Base-by-base conservation (phyloP, 2,888 invertebrate species). In the Hirtodrosophila duncani region DNA sequence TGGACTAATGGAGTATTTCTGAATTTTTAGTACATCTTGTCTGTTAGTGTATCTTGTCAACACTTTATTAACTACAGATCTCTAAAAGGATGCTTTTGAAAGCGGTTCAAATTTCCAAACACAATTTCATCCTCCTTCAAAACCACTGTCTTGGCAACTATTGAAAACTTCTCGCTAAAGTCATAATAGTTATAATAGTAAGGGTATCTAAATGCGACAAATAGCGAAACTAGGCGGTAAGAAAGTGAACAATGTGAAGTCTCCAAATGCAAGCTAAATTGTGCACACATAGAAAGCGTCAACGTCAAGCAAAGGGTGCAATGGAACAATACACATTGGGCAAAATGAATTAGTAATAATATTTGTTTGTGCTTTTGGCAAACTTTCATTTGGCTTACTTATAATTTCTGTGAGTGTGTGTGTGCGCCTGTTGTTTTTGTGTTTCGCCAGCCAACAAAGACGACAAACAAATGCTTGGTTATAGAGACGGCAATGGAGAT, bases 311-410 rank as follows among this genome's bases (percentile, higher is more conserved):
- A 45, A 59, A 63, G 79, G 48, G 70, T 75, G 71, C 63, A 74
- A 39, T 37, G 52, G 31, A 52, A 42, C 61, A 60, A 57, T 51
- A 49, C 10, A 16, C 13, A 16, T 17, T 23, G 10, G 60, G 48
- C 33, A 46, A 66, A 63, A 79, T 64, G 61, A 79, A 79, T 75
- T 75, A 71, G 61, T 70, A 70, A 79, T 70, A 65, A 74, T 74
- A 60, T 70, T 70, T 79, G 51, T 48, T 60, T 63, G 51, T 48
- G 43, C 55, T 57, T 50, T 51, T 67, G 46, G 67, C 50, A 37
- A 56, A 59, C 50, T 23, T 43, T 43, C 27, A 33, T 45, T 57
- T 36, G 45, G 39, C 45, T 34, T 49, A 44, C 43, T 51, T 71
- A 45, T 38, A 51, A 60, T 26, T 48, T 29, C 48, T 46, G 17